phyloP scores from a whole-genome alignment of 2,113 vertebrate genomes.

The Lathamus discolor region DNA sequence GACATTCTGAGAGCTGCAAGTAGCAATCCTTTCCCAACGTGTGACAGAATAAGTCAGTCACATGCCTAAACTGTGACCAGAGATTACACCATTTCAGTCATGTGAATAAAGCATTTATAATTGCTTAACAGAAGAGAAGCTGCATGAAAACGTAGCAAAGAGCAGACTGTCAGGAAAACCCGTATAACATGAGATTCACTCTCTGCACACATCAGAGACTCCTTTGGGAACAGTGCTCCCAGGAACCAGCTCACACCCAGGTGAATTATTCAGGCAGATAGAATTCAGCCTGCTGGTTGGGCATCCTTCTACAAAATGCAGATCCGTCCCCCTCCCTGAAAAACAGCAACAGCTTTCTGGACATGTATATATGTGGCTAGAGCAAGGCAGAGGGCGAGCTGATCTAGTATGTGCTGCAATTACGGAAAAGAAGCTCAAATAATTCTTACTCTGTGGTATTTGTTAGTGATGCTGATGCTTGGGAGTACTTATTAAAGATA shows the following conservation, averaged over 20 bases:
- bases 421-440: neutral
- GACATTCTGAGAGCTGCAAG: slow-evolving; percentile 7
- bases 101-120: slow-evolving; percentile 15
- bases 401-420: neutral
- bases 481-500: neutral
- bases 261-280: neutral
- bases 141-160: neutral
- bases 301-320: neutral
- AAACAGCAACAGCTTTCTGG: neutral
- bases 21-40: neutral
- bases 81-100: slow-evolving; percentile 26
- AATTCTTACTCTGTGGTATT: neutral
- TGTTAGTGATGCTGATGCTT: neutral
- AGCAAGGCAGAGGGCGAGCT: neutral
- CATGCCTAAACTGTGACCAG: slow-evolving; percentile 25
- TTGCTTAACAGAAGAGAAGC: neutral
- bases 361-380: neutral
- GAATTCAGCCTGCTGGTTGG: neutral
- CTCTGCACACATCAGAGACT: neutral
- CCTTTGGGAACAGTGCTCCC: neutral
- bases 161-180: neutral
- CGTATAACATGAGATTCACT: neutral
- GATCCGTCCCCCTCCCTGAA: neutral
- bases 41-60: slow-evolving; percentile 36
- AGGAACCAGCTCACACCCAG: neutral